phyloP scores from a whole-genome alignment of 2,113 vertebrate species.

The Carollia perspicillata region DNA sequence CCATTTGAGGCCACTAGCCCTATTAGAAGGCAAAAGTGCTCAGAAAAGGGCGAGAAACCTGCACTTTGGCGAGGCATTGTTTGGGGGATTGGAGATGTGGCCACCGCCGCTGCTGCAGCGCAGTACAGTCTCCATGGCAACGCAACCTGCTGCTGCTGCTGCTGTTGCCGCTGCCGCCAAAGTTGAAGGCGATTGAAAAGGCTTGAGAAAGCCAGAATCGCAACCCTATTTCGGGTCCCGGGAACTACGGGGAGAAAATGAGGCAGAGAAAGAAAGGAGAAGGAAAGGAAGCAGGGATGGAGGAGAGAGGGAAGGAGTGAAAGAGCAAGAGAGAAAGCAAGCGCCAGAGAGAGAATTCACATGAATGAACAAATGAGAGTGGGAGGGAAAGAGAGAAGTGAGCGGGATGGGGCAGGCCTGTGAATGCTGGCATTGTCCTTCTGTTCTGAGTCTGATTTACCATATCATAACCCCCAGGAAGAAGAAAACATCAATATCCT shows the following conservation, averaged over 20 bases:
- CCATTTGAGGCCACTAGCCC: constrained; percentile 86
- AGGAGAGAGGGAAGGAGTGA: constrained; percentile 64
- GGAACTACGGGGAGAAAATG: constrained; percentile 71
- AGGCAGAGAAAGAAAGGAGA: constrained; percentile 79
- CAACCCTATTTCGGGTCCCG: constrained; percentile 95
- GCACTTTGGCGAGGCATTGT: constrained; percentile 85
- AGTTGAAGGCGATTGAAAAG: constrained; percentile 91
- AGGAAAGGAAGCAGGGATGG: constrained; percentile 67
- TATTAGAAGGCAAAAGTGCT: constrained; percentile 89
- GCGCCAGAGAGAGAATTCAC: not conserved
- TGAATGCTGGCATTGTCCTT: constrained; percentile 95
- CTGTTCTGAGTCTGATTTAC: constrained; percentile 97
- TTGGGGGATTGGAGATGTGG: constrained; percentile 81
- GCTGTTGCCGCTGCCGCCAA: constrained; percentile 62
- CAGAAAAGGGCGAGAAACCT: constrained; percentile 83
- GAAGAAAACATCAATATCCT: constrained; percentile 99
- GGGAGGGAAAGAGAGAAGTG: constrained; percentile 18
- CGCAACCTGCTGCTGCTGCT: constrained; percentile 92
- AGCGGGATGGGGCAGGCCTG: constrained; percentile 68
- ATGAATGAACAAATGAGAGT: constrained; percentile 9
- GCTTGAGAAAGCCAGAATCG: constrained; percentile 88
- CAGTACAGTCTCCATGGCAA: constrained; percentile 87
- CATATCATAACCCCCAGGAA: constrained; percentile 99
- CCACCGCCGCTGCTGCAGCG: constrained; percentile 83
- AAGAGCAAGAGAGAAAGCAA: constrained; percentile 39